Conservation (phyloP, 2,797 vertebrate genomes). For the Poeciliopsis gracilis region DNA sequence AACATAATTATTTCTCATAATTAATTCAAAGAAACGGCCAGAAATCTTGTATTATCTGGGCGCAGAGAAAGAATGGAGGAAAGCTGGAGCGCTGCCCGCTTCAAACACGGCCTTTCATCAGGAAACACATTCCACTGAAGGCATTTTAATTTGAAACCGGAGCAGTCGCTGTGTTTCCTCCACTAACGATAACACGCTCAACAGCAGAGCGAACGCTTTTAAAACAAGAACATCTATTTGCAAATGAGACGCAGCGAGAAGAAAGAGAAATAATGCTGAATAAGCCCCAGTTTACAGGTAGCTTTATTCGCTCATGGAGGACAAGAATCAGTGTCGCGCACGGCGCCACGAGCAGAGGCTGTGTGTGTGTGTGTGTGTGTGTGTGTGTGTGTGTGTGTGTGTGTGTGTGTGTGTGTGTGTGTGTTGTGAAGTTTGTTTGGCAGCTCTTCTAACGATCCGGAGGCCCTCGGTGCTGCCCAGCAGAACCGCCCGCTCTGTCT, state of each 20-base stretch:
- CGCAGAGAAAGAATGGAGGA: slow-evolving; percentile 39
- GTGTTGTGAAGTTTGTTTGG: slow-evolving; percentile 62
- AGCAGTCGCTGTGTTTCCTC: slow-evolving; percentile 1
- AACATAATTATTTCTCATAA: slow-evolving; percentile 42
- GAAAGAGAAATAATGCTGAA: slow-evolving; percentile 22
- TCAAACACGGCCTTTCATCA: slow-evolving; percentile 44
- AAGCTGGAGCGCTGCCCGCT: slow-evolving; percentile 26
- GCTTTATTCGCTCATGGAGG: slow-evolving; percentile 10
- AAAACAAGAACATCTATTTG: slow-evolving; percentile 42
- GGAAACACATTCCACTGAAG: slow-evolving; percentile 51
- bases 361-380: slow-evolving; percentile 27
- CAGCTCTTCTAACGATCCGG: slow-evolving; percentile 69
- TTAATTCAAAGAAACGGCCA: slow-evolving; percentile 45
- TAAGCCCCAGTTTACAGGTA: slow-evolving; percentile 28
- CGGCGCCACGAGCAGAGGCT: slow-evolving; percentile 34
- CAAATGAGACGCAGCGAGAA: slow-evolving; percentile 49
- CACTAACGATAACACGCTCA: slow-evolving; percentile 27
- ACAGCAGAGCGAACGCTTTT: slow-evolving; percentile 34
- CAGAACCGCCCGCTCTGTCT: slow-evolving; percentile 66
- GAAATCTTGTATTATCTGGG: slow-evolving; percentile 42
- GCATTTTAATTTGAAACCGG: slow-evolving; percentile 55
- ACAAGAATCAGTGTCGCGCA: slow-evolving; percentile 4
- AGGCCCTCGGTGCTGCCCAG: slow-evolving; percentile 62
- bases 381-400: slow-evolving; percentile 23
- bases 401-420: slow-evolving; percentile 36